Evolutionary conservation across 2,888 invertebrate genomes (phyloP).

Genomic region (Pycnomerus fuliginosus): DNA sequence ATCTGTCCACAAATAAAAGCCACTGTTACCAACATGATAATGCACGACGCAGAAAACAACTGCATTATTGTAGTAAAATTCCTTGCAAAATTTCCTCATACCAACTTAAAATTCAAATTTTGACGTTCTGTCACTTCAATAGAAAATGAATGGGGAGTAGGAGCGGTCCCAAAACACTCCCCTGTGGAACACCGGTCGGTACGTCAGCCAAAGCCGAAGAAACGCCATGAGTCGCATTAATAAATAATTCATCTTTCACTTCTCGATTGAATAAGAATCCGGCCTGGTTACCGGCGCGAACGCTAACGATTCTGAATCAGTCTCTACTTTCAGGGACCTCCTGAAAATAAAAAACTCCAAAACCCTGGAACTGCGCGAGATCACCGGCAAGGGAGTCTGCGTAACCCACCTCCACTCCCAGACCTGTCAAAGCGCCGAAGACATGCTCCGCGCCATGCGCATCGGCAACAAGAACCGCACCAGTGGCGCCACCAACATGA

Average conservation of each 20-base stretch:
- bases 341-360: conserved; percentile 60
- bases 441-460: conserved; percentile 93
- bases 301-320: no score
- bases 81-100: no score
- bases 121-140: no score
- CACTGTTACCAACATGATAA: conserved; percentile 61
- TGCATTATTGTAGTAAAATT: conserved; percentile 46
- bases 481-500: conserved; percentile 69
- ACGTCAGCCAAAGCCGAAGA: no score
- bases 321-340: conserved; percentile 65
- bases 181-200: no score
- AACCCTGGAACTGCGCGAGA: conserved; percentile 63
- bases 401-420: conserved; percentile 94
- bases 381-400: conserved; percentile 78
- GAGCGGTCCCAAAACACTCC: no score
- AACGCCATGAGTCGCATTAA: no score
- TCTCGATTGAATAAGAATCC: no score
- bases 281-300: no score
- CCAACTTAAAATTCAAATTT: no score
- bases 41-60: conserved; percentile 50
- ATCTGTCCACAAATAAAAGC: conserved; percentile 74
- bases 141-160: no score
- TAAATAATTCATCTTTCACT: no score
- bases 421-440: conserved; percentile 89
- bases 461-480: conserved; percentile 92